A percentile compares a stretch with the other conserved stretches of the same genome.
Conservation (phyloP, 2,888 invertebrate genomes). For the Trimorus sp. region DNA sequence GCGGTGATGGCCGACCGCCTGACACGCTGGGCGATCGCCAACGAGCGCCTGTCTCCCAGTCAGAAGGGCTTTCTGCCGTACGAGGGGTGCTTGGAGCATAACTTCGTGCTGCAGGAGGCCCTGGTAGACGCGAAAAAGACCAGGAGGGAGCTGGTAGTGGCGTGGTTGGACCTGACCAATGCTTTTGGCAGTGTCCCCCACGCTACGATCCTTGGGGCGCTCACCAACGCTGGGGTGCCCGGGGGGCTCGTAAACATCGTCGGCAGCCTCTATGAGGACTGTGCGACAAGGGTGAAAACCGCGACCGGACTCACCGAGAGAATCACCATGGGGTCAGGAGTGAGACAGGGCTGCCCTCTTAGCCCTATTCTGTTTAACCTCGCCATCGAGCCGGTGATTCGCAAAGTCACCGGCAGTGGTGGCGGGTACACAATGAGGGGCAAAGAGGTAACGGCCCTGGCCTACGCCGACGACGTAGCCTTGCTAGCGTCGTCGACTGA, state of each 20-base stretch:
- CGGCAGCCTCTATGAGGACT: constrained; percentile 53
- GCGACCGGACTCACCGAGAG: constrained; percentile 54
- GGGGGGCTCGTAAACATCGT: constrained; percentile 46
- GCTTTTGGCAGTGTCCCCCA: constrained; percentile 79
- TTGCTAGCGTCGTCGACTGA: constrained; percentile 37
- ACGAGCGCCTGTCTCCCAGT: constrained; percentile 68
- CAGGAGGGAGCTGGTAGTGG: constrained; percentile 67
- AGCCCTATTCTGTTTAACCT: constrained; percentile 42
- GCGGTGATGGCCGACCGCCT: constrained; percentile 35
- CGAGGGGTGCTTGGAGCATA: constrained; percentile 77
- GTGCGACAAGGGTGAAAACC: constrained; percentile 63
- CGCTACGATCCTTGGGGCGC: constrained; percentile 66
- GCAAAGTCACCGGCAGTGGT: constrained; percentile 1
- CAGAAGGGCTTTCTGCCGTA: constrained; percentile 78
- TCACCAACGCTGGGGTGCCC: constrained; percentile 52
- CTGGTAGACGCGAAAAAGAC: constrained; percentile 66
- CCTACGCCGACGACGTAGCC: constrained; percentile 63
- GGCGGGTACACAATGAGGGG: constrained; percentile 45
- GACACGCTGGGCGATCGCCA: constrained; percentile 63
- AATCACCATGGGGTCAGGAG: constrained; percentile 71
- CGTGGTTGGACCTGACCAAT: constrained; percentile 78
- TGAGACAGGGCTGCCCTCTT: constrained; percentile 76
- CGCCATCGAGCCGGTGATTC: constrained; percentile 70
- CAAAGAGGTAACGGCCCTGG: constrained; percentile 24
- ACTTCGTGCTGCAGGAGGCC: constrained; percentile 74